Conservation (phyloP, 2,797 vertebrate genomes). For the Halcyon badia region DNA sequence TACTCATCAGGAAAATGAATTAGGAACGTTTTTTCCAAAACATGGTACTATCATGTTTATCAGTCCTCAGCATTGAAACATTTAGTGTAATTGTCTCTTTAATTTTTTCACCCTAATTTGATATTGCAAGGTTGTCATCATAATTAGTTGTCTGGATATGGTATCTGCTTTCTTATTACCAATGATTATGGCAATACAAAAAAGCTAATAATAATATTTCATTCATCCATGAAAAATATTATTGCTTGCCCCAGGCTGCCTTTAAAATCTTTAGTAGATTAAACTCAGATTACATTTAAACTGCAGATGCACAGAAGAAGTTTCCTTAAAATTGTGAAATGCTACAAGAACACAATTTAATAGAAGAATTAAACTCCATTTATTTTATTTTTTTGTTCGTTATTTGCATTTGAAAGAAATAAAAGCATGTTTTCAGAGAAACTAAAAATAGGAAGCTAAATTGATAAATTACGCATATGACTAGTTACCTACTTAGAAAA, state of each 20-base stretch:
- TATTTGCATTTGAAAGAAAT: neutral
- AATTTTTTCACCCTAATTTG: constrained; percentile 43
- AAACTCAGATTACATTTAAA: constrained; percentile 56
- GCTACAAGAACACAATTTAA: constrained; percentile 9
- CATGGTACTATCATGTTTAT: neutral
- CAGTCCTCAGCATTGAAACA: neutral
- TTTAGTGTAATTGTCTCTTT: constrained; percentile 1
- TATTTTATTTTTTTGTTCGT: neutral
- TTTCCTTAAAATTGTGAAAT: constrained; percentile 1
- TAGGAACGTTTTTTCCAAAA: constrained; percentile 24
- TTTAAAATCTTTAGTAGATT: constrained; percentile 49
- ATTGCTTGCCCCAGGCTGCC: constrained; percentile 12
- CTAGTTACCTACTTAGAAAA: neutral
- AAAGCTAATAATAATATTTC: constrained; percentile 35
- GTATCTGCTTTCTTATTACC: constrained; percentile 35
- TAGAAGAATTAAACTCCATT: neutral
- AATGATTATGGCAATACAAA: neutral
- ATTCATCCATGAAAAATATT: constrained; percentile 27
- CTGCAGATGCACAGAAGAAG: constrained; percentile 4
- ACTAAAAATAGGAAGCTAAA: neutral
- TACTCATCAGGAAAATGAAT: neutral
- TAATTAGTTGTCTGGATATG: constrained; percentile 29
- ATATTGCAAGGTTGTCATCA: constrained; percentile 35
- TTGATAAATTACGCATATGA: neutral
- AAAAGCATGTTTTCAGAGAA: neutral